Conservation (phyloP, 2,888 invertebrate species). For the Muscina levida region DNA sequence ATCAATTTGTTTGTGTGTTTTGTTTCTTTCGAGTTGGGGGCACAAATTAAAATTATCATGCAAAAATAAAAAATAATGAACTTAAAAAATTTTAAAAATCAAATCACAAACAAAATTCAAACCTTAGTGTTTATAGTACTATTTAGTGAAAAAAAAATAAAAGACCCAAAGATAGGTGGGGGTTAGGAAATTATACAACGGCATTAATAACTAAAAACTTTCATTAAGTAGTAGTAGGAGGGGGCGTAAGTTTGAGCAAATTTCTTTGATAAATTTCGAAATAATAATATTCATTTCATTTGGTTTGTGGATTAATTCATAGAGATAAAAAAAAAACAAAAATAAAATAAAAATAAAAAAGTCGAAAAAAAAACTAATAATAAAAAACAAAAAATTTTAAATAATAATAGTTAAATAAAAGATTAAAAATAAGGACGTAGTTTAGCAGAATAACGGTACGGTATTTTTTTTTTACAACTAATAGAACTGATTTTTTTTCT, state of each 20-base stretch:
- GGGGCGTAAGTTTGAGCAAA: slow-evolving; percentile 39
- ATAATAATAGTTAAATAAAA: neutral
- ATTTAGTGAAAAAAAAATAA: slow-evolving; percentile 5
- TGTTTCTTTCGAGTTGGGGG: neutral
- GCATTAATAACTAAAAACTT: slow-evolving; percentile 36
- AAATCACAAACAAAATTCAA: slow-evolving; percentile 41
- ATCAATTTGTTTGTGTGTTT: slow-evolving; percentile 21
- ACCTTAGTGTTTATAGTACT: slow-evolving; percentile 8
- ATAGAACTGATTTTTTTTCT: too few species aligned
- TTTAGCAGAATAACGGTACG: too few species aligned
- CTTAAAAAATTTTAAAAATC: slow-evolving; percentile 41
- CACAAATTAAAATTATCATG: slow-evolving; percentile 38
- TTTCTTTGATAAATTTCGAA: slow-evolving; percentile 11
- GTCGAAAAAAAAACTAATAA: neutral
- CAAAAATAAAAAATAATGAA: slow-evolving; percentile 43
- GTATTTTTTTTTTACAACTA: too few species aligned
- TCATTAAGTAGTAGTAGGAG: slow-evolving; percentile 30
- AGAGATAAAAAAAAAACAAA: neutral
- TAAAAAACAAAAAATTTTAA: slow-evolving; percentile 6
- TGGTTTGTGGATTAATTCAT: slow-evolving; percentile 23
- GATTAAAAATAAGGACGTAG: neutral
- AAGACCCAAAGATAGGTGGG: neutral
- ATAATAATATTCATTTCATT: slow-evolving; percentile 2
- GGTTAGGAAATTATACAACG: slow-evolving; percentile 5
- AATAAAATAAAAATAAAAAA: neutral